Evolutionary conservation across 1,140 invertebrate species (phyloP), one percentile per base, ranked within the genome.

Genomic region (Pseudomyrmex gracilis): DNA sequence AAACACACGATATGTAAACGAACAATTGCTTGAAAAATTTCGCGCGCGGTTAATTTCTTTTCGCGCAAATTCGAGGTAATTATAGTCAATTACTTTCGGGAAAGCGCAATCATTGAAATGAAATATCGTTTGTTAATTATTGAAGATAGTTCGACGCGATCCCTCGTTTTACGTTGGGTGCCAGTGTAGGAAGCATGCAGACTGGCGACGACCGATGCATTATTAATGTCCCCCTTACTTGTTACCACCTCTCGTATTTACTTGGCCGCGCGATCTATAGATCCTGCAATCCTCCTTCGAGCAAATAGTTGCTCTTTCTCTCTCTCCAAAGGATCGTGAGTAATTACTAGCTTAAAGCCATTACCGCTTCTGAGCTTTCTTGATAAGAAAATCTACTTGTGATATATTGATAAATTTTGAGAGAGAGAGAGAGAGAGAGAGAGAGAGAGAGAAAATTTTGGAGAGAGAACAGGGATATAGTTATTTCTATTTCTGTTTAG

Each of bases 211-310:
- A 86, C 84, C 88, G 84, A 92, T 91, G 91, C 90, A 91, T 92
- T 90, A 90, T 91, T 90, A 91, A 92, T 91, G 91, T 90, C 74
- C 85, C 90, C 86, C 83, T 86, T 82, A 85, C 77, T 89, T 84
- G 89, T 91, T 90, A 84, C 89, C 34, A 34, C 5, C 87, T 85
- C 63, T 85, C 76, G 90, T 90, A 89, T 85, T 88, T 87, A 90
- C 89, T 90, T 90, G 84, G 76, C 73, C 89, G 76, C 58, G 71
- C 89, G 86, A 83, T 90, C 85, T 88, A 86, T 89, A 87, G 84
- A 83, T 85, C 82, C 89, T 70, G 85, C 85, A 88, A 47, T 70
- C 77, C 5, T 34, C 34, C 85, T 84, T 83, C 53, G 8, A 84
- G 70, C 84, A 82, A 70, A 83, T 82, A 53, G 61, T 24, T 60